Conservation (phyloP, 1,140 invertebrate species). For the Aleiodes sp. region DNA sequence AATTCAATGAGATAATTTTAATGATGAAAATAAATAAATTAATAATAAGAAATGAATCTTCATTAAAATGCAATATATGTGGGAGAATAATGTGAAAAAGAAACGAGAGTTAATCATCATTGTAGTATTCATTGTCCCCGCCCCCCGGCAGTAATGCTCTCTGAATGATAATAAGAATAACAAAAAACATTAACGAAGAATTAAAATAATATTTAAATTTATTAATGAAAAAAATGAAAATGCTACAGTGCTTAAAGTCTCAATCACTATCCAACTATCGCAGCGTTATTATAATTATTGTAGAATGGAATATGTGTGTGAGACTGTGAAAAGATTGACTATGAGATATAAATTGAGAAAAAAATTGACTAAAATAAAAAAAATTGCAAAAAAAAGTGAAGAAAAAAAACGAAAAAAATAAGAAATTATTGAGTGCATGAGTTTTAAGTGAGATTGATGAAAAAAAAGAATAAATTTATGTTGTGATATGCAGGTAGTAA, state of each 20-base stretch:
- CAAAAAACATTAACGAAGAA: background rate
- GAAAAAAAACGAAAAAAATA: too few species aligned
- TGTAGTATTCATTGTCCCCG: background rate
- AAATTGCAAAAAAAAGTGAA: background rate
- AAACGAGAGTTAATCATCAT: slow-evolving; percentile 9
- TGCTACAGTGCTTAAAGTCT: slow-evolving; percentile 58
- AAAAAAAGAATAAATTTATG: slow-evolving; percentile 56
- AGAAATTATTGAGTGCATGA: slow-evolving; percentile 39
- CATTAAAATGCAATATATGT: background rate
- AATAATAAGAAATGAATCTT: too few species aligned
- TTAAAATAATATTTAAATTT: background rate
- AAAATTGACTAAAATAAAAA: background rate
- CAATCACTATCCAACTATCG: slow-evolving; percentile 58
- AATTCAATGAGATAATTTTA: slow-evolving; percentile 14
- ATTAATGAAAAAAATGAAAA: background rate
- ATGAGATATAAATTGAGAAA: slow-evolving; percentile 16
- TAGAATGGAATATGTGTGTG: slow-evolving; percentile 48
- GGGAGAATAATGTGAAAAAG: background rate
- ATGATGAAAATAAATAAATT: background rate
- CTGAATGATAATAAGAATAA: slow-evolving; percentile 37
- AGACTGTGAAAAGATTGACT: slow-evolving; percentile 25
- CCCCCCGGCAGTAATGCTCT: slow-evolving; percentile 29
- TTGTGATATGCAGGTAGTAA: slow-evolving; percentile 48
- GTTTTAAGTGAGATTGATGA: slow-evolving; percentile 29
- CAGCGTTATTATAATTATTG: slow-evolving; percentile 61